Percentiles rank a stretch among this genome's conserved stretches.
Evolutionary conservation across 2,888 invertebrate species (phyloP).

Genomic region (Zaprionus lineosus): DNA sequence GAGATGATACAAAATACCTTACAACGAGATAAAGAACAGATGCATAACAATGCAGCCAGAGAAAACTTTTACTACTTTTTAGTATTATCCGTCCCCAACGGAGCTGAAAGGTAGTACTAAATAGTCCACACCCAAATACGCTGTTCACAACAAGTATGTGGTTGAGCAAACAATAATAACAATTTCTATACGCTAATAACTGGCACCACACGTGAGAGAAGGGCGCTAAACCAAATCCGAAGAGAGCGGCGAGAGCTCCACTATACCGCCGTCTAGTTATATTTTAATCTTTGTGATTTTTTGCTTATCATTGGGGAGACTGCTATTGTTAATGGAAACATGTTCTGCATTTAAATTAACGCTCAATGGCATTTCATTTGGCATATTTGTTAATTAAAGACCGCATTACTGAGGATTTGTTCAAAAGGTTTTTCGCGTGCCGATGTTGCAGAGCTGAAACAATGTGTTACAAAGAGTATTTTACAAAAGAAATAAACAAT

Average conservation of each 20-base stretch:
- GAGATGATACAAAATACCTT: background rate
- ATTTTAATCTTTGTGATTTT: conserved; percentile 28
- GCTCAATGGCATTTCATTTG: conserved; percentile 66
- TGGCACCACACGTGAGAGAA: conserved; percentile 14
- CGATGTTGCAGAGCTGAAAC: conserved; percentile 25
- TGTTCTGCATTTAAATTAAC: conserved; percentile 68
- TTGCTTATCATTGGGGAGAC: conserved; percentile 16
- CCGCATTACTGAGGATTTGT: conserved; percentile 34
- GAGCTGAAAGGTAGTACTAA: conserved; percentile 4
- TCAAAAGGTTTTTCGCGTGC: conserved; percentile 29
- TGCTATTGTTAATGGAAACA: conserved; percentile 54
- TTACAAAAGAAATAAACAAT: conserved; percentile 7
- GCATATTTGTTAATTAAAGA: conserved; percentile 56
- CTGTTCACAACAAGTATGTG: conserved; percentile 33
- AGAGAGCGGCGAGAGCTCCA: conserved; percentile 5
- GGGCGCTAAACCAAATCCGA: no score
- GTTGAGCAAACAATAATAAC: conserved; percentile 52
- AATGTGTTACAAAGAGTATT: no score
- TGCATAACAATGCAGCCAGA: conserved; percentile 18
- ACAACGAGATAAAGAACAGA: conserved; percentile 15
- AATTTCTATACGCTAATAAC: conserved; percentile 45
- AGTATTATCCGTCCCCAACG: conserved; percentile 10
- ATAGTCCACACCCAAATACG: conserved; percentile 30
- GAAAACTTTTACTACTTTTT: conserved; percentile 9
- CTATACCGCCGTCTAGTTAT: conserved; percentile 26